Base-by-base conservation (phyloP, 2,888 invertebrate genomes). In the Anticlea derivata region DNA sequence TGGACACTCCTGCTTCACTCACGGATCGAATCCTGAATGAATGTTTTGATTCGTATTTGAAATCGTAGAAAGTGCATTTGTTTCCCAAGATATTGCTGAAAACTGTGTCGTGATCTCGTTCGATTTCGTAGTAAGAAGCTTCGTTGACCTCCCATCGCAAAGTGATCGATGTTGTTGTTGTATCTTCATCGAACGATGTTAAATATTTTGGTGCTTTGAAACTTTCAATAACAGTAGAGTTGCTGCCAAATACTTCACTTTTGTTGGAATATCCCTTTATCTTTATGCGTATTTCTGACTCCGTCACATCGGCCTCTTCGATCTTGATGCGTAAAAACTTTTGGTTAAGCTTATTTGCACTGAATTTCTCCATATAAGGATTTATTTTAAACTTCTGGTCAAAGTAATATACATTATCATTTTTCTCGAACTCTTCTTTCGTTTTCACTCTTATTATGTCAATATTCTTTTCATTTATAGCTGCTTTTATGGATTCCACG, bases 291-390 rank as follows among this genome's bases (percentile, higher is more conserved):
- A 87, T 69, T 58, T 82, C 78, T 43, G 58, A 70, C 23, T 60
- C 41, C 10, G 79, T 80, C 1, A 90, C 66, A 56, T 86, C 76
- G 2, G 71, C 50, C 56, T 69, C 75, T 23, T 71, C 63, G 7
- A 90, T 65, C 75, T 88, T 89, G 7, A 90, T 68, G 6, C 81
- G 60, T 48, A 88, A 58, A 57, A 70, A 82, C 24, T 61, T 75
- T 66, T 87, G 88, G 26, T 66, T 51, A 1, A 76, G 40, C 1
- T 54, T 30, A 2, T 66, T 46, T 1, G 29, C 11, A 1, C 52
- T 59, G 24, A 73, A 65, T 27, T 72, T 52, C 20, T 55, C 48
- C 26, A 89, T 65, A 56, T 76, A 88, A 1, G 83, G 78, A 63
- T 87, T 88, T 5, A 83, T 49, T 6, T 68, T 29, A 44, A 77